phyloP scores from a whole-genome alignment of 2,113 vertebrate genomes.

The Vidua macroura region DNA sequence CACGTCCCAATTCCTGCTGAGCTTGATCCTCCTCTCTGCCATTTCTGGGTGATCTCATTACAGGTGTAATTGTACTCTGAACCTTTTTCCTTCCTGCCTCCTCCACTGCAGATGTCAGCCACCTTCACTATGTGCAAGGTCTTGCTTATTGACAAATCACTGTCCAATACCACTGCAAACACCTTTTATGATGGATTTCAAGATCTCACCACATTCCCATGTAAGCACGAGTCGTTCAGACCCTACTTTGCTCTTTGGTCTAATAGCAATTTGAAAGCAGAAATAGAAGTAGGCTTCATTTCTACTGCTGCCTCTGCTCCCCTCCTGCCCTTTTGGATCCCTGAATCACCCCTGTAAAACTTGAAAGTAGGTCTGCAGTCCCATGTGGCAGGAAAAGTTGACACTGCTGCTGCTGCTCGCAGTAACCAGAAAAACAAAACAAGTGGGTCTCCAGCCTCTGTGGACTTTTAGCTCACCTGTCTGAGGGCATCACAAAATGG shows the following conservation, averaged over 20 bases:
- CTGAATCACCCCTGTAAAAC: not conserved
- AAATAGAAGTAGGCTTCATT: not conserved
- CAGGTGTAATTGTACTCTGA: not conserved
- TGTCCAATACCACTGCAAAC: not conserved
- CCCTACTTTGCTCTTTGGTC: not conserved
- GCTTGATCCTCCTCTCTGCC: rapidly evolving
- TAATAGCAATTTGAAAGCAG: not conserved
- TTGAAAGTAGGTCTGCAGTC: not conserved
- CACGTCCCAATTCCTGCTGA: not conserved
- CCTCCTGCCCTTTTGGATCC: not conserved
- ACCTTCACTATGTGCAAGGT: rapidly evolving
- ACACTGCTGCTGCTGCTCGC: rapidly evolving
- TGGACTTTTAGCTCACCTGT: not conserved
- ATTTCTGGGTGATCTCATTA: not conserved
- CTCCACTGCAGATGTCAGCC: not conserved
- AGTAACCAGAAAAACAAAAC: not conserved
- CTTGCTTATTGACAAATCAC: not conserved
- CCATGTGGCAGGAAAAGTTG: rapidly evolving
- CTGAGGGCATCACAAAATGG: not conserved
- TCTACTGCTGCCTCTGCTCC: not conserved
- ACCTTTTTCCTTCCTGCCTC: not conserved
- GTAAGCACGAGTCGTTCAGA: not conserved
- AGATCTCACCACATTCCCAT: rapidly evolving
- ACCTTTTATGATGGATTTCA: not conserved
- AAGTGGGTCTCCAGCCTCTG: rapidly evolving